Evolutionary conservation across 2,797 vertebrate species (phyloP).

Genomic region (Erethizon dorsatum): DNA sequence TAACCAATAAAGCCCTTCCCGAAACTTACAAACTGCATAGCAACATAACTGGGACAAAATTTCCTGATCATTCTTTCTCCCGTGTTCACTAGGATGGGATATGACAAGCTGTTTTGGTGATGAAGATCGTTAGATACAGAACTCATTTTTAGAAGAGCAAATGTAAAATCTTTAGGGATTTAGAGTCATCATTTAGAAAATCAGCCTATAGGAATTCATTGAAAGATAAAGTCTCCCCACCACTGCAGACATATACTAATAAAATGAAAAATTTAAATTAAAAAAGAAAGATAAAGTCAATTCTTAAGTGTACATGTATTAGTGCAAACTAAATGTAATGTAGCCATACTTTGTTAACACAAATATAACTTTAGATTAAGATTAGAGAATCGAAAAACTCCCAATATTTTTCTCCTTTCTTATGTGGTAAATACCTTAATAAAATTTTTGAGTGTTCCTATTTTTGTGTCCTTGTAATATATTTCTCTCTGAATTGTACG

Average conservation of each 20-base stretch:
- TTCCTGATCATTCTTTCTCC: background rate
- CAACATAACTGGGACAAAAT: background rate
- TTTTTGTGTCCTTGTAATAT: background rate
- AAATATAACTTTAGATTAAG: slow-evolving; percentile 34
- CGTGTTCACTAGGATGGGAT: too few relatives aligned
- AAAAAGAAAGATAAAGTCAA: background rate
- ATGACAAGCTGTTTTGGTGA: background rate
- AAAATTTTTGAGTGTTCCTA: slow-evolving; percentile 5
- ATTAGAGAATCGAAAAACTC: background rate
- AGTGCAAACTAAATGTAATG: background rate
- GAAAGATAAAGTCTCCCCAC: background rate
- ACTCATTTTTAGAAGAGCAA: slow-evolving; percentile 8
- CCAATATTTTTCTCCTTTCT: background rate
- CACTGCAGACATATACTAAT: background rate
- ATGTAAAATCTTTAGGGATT: background rate
- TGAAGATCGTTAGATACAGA: background rate
- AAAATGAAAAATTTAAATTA: background rate
- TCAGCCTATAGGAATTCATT: background rate
- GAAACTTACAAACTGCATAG: background rate
- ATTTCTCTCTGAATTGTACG: background rate
- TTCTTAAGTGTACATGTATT: background rate
- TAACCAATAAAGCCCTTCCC: background rate
- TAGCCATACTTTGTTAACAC: background rate
- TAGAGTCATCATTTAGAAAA: background rate
- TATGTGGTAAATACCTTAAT: background rate